Evolutionary conservation across 2,888 invertebrate species (phyloP).

Genomic region (Phortica okadai): DNA sequence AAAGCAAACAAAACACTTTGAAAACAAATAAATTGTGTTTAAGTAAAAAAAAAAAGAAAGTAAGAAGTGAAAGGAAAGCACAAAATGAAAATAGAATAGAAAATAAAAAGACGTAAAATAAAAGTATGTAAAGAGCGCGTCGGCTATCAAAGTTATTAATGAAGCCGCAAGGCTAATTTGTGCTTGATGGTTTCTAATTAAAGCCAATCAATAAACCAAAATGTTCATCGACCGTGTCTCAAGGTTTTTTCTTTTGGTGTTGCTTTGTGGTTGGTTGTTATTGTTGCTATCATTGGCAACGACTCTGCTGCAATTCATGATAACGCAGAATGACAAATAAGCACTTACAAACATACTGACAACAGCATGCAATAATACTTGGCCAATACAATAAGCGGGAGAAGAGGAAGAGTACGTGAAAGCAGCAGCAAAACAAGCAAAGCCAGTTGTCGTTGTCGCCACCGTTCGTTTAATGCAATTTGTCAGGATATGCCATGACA

Average conservation of each 20-base stretch:
- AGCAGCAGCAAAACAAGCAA: constrained; percentile 36
- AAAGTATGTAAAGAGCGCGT: constrained; percentile 26
- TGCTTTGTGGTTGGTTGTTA: not conserved
- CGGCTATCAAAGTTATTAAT: constrained; percentile 62
- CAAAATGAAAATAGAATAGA: not conserved
- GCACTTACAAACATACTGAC: not conserved
- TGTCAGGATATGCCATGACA: constrained; percentile 56
- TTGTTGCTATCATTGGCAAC: not conserved
- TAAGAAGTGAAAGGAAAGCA: not conserved
- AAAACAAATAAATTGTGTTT: constrained; percentile 50
- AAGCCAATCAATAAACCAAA: constrained; percentile 66
- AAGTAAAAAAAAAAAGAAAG: not conserved
- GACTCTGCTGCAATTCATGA: not conserved
- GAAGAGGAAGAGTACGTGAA: too few relatives aligned
- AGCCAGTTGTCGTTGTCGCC: not conserved
- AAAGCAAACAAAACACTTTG: constrained; percentile 44
- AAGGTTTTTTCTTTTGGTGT: not conserved
- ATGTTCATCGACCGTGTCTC: constrained; percentile 31
- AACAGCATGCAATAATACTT: not conserved
- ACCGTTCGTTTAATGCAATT: constrained; percentile 60
- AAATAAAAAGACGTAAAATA: not conserved
- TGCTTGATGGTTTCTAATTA: constrained; percentile 67
- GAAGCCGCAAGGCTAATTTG: constrained; percentile 65
- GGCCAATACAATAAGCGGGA: too few relatives aligned
- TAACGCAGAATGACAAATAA: not conserved